Evolutionary conservation across 2,113 vertebrate species (phyloP).

Genomic region (Ctenomys sociabilis): DNA sequence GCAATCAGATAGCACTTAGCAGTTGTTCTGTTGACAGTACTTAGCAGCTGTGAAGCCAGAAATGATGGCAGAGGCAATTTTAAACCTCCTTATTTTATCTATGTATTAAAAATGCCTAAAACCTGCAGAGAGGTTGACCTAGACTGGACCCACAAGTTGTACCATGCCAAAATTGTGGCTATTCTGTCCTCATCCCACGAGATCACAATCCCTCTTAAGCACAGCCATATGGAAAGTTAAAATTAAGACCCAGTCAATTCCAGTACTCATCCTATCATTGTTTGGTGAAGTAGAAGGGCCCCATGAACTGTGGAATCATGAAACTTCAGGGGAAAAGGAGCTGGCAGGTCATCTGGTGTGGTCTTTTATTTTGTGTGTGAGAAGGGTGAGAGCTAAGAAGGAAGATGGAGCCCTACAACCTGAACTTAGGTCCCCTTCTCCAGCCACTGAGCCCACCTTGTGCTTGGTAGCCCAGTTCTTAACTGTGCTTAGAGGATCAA

Average conservation of each 20-base stretch:
- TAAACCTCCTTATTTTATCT: background rate
- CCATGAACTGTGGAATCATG: background rate
- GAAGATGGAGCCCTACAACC: background rate
- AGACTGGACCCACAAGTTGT: background rate
- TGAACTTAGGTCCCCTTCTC: background rate
- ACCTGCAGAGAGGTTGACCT: background rate
- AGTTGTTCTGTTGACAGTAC: background rate
- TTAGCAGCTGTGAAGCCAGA: background rate
- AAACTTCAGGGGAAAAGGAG: background rate
- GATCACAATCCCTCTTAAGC: background rate
- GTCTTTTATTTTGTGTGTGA: background rate
- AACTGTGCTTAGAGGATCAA: no score
- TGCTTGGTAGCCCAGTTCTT: background rate
- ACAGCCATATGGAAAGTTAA: background rate
- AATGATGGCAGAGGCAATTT: background rate
- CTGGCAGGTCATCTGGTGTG: background rate
- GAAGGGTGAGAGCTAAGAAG: background rate
- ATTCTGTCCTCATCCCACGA: background rate
- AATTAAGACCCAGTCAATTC: background rate
- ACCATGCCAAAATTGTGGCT: background rate
- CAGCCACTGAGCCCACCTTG: background rate
- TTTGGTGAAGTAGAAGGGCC: constrained; percentile 5
- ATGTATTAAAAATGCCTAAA: background rate
- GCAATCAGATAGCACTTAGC: background rate
- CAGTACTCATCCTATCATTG: background rate